Conservation (phyloP, 92 coral and sea anemone genomes). For the Epizoanthus rinbou region DNA sequence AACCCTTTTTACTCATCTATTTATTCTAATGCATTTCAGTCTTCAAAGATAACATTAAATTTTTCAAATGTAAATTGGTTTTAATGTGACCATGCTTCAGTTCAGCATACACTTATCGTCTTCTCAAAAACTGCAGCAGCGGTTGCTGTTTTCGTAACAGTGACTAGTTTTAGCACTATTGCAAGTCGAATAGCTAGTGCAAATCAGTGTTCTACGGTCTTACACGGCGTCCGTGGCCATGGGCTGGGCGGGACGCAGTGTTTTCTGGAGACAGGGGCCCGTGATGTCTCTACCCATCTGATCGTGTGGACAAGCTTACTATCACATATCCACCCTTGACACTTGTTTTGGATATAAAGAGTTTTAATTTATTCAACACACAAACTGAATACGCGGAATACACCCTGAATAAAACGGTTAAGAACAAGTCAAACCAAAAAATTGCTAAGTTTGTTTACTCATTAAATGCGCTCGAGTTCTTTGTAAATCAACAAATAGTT, state of each 20-base stretch:
- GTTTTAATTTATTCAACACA: conserved; percentile 24
- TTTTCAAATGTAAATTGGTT: background rate
- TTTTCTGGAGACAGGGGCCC: background rate
- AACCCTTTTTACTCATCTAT: background rate
- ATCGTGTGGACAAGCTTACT: conserved; percentile 27
- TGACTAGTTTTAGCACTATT: background rate
- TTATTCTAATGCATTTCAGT: conserved; percentile 2
- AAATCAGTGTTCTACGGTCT: background rate
- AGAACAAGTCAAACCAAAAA: background rate
- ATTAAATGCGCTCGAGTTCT: background rate
- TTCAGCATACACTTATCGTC: background rate
- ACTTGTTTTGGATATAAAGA: conserved; percentile 54
- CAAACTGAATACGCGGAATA: conserved; percentile 26
- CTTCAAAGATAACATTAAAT: background rate
- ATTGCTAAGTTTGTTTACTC: background rate
- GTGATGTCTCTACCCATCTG: conserved; percentile 19
- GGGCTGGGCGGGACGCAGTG: background rate
- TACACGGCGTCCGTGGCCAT: background rate
- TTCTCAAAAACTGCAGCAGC: background rate
- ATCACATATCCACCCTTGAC: conserved; percentile 62
- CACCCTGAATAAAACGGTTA: background rate
- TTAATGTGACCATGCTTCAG: conserved; percentile 3
- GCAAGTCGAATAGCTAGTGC: background rate
- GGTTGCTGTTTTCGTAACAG: background rate
- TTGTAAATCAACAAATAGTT: background rate